Evolutionary conservation across 2,797 vertebrate species (phyloP), one percentile per base, ranked within the genome.

Genomic region (Nyctibius grandis): DNA sequence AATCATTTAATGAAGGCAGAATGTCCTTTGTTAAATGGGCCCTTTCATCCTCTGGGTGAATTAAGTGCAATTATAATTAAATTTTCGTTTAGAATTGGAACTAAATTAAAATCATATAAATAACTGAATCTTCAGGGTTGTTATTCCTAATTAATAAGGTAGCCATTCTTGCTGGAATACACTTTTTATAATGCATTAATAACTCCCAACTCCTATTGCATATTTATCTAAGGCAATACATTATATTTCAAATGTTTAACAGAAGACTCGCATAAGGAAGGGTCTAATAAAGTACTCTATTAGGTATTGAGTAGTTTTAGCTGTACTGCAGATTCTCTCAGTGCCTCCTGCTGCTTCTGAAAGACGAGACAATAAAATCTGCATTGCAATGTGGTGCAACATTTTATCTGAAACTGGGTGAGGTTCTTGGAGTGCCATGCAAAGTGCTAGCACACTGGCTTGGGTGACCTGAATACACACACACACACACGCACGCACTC

Each of bases 61-160:
- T 93, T 83, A 95, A 88, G 88, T 89, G 59, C 57, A 94, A 94
- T 91, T 91, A 75, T 92, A 89, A 92, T 96, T 97, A 96, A 95
- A 92, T 48, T 94, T 97, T 78, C 48, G 0, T 92, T 97, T 79
- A 77, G 59, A 96, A 79, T 82, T 79, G 57, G 67, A 97, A 89
- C 45, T 85, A 78, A 96, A 91, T 97, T 91, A 97, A 96, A 93
- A 95, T 87, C 31, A 81, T 88, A 94, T 95, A 87, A 96, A 88
- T 94, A 93, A 87, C 64, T 76, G 68, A 57, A 84, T 95, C 53
- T 89, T 89, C 45, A 88, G 86, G 47, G 63, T 26, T 93, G 42
- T 85, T 93, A 76, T 54, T 95, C 61, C 94, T 95, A 67, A 92
- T 91, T 95, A 93, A 86, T 75, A 94, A 84, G 34, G 63, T 81